These are phyloP conservation scores for Silurus aristotelis DNA, from an alignment of 2,797 vertebrate genomes.

Conservation along the genomic window DNA sequence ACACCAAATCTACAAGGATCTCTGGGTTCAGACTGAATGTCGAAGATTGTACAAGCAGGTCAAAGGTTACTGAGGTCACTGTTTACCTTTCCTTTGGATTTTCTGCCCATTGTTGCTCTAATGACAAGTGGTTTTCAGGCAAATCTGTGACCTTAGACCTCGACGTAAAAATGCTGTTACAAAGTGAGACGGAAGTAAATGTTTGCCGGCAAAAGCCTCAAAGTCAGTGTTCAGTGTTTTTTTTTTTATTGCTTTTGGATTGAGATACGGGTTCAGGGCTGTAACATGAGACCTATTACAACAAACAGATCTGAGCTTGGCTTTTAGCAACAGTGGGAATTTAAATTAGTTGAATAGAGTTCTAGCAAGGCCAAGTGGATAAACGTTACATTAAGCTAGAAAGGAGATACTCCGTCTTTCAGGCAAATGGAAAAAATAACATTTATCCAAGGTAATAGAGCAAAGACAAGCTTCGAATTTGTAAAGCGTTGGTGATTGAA, in stretches of 20 bases:
- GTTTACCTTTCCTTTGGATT: slow-evolving; percentile 58
- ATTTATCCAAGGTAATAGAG: not conserved
- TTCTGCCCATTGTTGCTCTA: slow-evolving; percentile 58
- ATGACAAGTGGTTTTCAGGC: slow-evolving; percentile 61
- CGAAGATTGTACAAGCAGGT: slow-evolving; percentile 54
- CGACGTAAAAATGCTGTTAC: slow-evolving; percentile 26
- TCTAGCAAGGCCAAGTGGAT: not conserved
- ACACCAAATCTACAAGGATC: slow-evolving; percentile 60
- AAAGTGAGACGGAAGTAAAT: slow-evolving; percentile 4
- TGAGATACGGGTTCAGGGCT: not conserved
- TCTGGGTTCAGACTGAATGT: slow-evolving; percentile 64
- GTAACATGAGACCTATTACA: not conserved
- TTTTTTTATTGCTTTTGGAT: slow-evolving; percentile 6
- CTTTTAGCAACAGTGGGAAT: not conserved
- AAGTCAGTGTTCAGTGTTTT: not conserved
- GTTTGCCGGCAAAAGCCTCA: not conserved
- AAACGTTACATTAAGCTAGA: not conserved
- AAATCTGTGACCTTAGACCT: slow-evolving; percentile 59
- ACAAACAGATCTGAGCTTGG: not conserved
- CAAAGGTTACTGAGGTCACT: slow-evolving; percentile 66
- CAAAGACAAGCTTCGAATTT: not conserved
- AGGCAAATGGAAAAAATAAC: too few species aligned
- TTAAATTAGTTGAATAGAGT: not conserved
- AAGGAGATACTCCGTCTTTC: not conserved
- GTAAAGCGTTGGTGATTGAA: not conserved